These are phyloP conservation scores for Albula glossodonta DNA, from an alignment of 2,113 vertebrate genomes.

Conservation along the genomic window DNA sequence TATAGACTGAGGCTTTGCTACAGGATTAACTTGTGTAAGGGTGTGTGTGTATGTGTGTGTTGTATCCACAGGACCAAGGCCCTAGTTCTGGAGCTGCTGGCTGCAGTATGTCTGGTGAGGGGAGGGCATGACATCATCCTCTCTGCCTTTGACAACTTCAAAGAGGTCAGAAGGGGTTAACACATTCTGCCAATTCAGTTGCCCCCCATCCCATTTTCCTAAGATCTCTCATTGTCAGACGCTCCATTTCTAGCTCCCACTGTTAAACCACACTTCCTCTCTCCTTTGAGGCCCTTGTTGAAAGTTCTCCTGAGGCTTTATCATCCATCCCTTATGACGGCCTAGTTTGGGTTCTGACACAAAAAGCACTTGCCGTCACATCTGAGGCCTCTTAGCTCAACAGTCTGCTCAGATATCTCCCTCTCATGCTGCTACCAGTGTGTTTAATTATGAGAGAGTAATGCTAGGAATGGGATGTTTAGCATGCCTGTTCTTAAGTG, in stretches of 20 bases:
- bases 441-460: not conserved
- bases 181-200: not conserved
- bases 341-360: not conserved
- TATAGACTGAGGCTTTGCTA: not conserved
- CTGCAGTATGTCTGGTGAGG: conserved; percentile 89
- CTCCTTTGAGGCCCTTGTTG: not conserved
- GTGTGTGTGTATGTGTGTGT: not conserved
- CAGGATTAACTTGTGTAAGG: not conserved
- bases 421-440: not conserved
- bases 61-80: conserved; percentile 84
- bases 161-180: conserved; percentile 73
- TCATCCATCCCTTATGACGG: not conserved
- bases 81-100: conserved; percentile 89
- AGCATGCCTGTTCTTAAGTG: not conserved
- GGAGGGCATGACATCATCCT: conserved; percentile 95
- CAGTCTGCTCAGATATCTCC: not conserved
- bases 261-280: not conserved
- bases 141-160: conserved; percentile 90
- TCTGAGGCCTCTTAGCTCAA: not conserved
- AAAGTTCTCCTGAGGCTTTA: not conserved
- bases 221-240: not conserved
- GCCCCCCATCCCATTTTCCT: not conserved
- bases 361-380: not conserved
- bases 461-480: not conserved
- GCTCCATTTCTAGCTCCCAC: not conserved